Percentiles rank a stretch among this genome's conserved stretches.
phyloP scores from a whole-genome alignment of 2,797 vertebrate genomes.

The Leuciscus waleckii region DNA sequence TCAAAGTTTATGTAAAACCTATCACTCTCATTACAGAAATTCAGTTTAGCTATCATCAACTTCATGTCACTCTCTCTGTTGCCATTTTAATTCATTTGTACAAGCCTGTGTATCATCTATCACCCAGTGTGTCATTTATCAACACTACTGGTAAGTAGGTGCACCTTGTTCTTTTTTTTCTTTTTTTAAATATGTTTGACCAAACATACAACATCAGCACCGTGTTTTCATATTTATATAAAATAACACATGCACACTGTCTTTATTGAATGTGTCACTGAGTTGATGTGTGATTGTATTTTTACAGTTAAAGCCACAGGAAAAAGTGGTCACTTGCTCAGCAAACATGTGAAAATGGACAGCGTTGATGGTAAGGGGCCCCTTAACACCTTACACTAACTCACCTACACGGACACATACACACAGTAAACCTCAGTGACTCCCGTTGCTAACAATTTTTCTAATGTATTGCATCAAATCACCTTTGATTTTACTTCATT shows the following conservation, averaged over 20 bases:
- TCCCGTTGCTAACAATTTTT: neutral
- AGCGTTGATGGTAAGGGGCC: neutral
- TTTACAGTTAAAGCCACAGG: constrained; percentile 55
- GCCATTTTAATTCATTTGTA: neutral
- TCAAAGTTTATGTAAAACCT: constrained; percentile 48
- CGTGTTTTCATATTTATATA: neutral
- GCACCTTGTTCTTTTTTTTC: neutral
- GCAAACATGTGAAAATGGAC: constrained; percentile 45
- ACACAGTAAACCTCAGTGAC: neutral
- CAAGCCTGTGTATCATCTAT: neutral
- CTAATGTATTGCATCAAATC: neutral
- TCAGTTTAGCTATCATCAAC: constrained; percentile 17
- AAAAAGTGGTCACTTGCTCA: constrained; percentile 45
- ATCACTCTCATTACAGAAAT: constrained; percentile 9
- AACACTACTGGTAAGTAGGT: constrained; percentile 5
- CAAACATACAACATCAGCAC: neutral
- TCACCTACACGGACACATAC: constrained; percentile 5
- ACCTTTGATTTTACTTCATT: neutral
- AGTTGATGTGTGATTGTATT: constrained; percentile 8
- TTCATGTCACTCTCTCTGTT: constrained; percentile 4
- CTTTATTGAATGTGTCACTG: neutral
- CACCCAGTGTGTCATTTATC: constrained; percentile 13
- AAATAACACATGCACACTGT: neutral
- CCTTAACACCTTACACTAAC: constrained; percentile 7
- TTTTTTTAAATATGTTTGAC: constrained; percentile 1